Percentiles rank a stretch among this genome's conserved stretches.
Conservation (phyloP, 2,797 vertebrate genomes). For the Xiphophorus birchmanni region DNA sequence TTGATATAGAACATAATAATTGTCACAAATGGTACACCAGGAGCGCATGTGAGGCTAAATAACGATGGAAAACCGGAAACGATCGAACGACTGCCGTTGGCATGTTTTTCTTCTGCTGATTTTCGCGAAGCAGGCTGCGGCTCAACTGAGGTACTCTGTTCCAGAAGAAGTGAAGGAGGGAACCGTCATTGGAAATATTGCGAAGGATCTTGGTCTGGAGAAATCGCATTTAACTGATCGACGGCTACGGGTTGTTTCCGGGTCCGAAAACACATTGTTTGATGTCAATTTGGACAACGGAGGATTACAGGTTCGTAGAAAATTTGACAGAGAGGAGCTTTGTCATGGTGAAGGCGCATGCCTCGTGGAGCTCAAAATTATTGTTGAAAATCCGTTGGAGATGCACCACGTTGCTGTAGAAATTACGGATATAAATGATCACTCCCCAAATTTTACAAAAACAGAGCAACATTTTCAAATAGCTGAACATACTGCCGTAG, state of each 20-base stretch:
- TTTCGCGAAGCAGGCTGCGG: constrained; percentile 33
- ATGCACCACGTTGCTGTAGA: constrained; percentile 81
- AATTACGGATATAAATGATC: constrained; percentile 83
- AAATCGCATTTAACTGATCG: constrained; percentile 70
- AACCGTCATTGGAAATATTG: constrained; percentile 79
- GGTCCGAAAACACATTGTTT: constrained; percentile 66
- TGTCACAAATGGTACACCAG: background rate
- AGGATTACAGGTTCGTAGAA: constrained; percentile 69
- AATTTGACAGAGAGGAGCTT: constrained; percentile 77
- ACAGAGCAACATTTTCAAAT: constrained; percentile 71
- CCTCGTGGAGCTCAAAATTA: constrained; percentile 75
- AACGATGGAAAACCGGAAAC: background rate
- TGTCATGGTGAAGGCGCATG: constrained; percentile 68
- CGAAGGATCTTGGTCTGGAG: constrained; percentile 81
- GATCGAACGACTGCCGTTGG: constrained; percentile 6
- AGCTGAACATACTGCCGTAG: constrained; percentile 42
- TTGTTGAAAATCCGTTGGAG: constrained; percentile 81
- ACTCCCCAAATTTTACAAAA: constrained; percentile 74
- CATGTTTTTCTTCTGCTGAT: constrained; percentile 37
- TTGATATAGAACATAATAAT: background rate
- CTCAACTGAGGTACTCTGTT: constrained; percentile 79
- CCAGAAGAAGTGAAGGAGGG: constrained; percentile 78
- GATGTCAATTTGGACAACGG: constrained; percentile 80
- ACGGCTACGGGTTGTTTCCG: constrained; percentile 74
- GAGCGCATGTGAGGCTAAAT: background rate